phyloP scores from a whole-genome alignment of 2,113 vertebrate species.

The Scomber scombrus region DNA sequence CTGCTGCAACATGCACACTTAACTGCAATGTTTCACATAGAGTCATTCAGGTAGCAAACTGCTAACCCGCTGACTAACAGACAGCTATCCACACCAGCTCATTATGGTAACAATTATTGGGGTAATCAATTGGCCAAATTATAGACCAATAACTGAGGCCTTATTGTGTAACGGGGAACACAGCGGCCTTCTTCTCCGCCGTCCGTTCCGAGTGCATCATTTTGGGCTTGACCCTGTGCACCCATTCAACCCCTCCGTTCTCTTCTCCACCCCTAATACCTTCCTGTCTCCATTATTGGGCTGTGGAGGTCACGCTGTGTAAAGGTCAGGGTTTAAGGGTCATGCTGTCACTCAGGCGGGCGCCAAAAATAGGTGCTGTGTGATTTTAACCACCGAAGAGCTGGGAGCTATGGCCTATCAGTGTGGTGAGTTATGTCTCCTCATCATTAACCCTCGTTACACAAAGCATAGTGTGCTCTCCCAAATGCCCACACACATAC shows the following conservation, averaged over 20 bases:
- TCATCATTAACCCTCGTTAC: slow-evolving; percentile 49
- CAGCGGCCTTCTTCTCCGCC: slow-evolving; percentile 61
- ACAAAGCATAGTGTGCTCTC: neutral
- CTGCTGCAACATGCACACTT: slow-evolving; percentile 37
- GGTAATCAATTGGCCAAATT: slow-evolving; percentile 77
- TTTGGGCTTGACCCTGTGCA: slow-evolving; percentile 78
- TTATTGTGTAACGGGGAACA: slow-evolving; percentile 74
- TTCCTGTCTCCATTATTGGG: slow-evolving; percentile 82
- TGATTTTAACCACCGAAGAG: slow-evolving; percentile 73
- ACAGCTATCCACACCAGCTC: slow-evolving; percentile 75
- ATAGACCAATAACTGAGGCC: slow-evolving; percentile 76
- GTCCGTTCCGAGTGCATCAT: slow-evolving; percentile 61
- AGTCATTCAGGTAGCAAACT: slow-evolving; percentile 30
- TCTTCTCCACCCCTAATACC: slow-evolving; percentile 75
- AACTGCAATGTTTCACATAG: slow-evolving; percentile 41
- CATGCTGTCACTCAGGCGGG: slow-evolving; percentile 67
- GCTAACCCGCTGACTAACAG: slow-evolving; percentile 41
- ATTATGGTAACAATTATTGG: slow-evolving; percentile 82
- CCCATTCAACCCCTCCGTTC: slow-evolving; percentile 59
- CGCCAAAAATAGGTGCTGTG: slow-evolving; percentile 76
- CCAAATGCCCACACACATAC: slow-evolving; percentile 37
- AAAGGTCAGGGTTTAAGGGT: slow-evolving; percentile 80
- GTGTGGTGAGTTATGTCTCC: slow-evolving; percentile 66
- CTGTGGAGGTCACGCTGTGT: slow-evolving; percentile 70
- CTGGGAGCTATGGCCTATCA: slow-evolving; percentile 46